Percentiles rank a stretch among this genome's conserved stretches.
Conservation (phyloP, 2,888 invertebrate species). For the Anarsia innoxiella region DNA sequence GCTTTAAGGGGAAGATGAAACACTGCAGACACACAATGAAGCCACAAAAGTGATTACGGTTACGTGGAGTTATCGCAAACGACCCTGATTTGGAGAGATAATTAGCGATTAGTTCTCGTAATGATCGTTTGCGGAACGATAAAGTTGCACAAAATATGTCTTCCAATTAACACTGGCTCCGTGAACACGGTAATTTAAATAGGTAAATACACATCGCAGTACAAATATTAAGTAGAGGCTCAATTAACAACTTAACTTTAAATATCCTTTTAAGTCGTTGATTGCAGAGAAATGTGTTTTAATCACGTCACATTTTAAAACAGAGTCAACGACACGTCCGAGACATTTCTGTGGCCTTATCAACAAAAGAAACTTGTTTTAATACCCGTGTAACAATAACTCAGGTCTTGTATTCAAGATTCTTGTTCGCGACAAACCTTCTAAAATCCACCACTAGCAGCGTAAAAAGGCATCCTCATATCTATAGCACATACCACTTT, state of each 20-base stretch:
- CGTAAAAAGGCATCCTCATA: too few relatives aligned
- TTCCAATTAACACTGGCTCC: slow-evolving; percentile 35
- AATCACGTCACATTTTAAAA: slow-evolving; percentile 9
- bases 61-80: slow-evolving; percentile 41
- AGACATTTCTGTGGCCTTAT: slow-evolving; percentile 51
- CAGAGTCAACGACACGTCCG: slow-evolving; percentile 50
- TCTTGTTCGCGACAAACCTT: too few relatives aligned
- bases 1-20: too few relatives aligned
- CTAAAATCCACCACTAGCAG: too few relatives aligned
- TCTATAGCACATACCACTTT: too few relatives aligned
- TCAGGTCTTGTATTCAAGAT: slow-evolving; percentile 44
- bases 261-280: too few relatives aligned
- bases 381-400: slow-evolving; percentile 42
- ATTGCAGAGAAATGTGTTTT: slow-evolving; percentile 7
- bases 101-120: slow-evolving; percentile 47
- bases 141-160: slow-evolving; percentile 29
- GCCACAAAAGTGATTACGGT: slow-evolving; percentile 22
- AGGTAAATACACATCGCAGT: too few relatives aligned
- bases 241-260: too few relatives aligned
- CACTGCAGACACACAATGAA: slow-evolving; percentile 9
- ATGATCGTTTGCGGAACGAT: slow-evolving; percentile 44
- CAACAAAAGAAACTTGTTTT: slow-evolving; percentile 66
- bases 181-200: too few relatives aligned
- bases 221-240: too few relatives aligned
- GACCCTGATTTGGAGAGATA: slow-evolving; percentile 59